Percentiles rank a stretch among this genome's conserved stretches.
Evolutionary conservation across 2,888 invertebrate species (phyloP).

Genomic region (Pseudeuparius sepicola): DNA sequence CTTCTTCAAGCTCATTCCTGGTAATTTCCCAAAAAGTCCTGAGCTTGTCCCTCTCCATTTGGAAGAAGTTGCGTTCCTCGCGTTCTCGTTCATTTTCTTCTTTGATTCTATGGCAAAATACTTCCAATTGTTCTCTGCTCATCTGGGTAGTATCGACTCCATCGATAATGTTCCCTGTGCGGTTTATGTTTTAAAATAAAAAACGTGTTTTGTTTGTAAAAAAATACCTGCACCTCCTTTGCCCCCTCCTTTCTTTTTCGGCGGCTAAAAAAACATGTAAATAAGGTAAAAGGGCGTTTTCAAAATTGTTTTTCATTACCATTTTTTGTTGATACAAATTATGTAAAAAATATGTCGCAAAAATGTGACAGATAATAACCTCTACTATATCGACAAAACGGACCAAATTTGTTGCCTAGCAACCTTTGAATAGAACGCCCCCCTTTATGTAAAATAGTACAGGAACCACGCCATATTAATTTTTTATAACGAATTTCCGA

Average conservation of each 20-base stretch:
- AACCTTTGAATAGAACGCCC: too few relatives aligned
- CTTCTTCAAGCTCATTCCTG: slow-evolving; percentile 78
- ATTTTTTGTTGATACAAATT: too few relatives aligned
- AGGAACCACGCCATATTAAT: too few relatives aligned
- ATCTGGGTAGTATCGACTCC: slow-evolving; percentile 87
- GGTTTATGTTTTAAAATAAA: neutral
- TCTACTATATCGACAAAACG: too few relatives aligned
- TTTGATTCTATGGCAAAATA: slow-evolving; percentile 73
- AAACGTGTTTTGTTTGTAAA: slow-evolving; percentile 1
- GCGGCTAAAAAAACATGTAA: slow-evolving; percentile 28
- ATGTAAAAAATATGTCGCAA: too few relatives aligned
- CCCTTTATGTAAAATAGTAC: too few relatives aligned
- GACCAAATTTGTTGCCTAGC: too few relatives aligned
- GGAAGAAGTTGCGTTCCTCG: slow-evolving; percentile 92
- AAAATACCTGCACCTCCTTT: slow-evolving; percentile 23
- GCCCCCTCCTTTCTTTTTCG: slow-evolving; percentile 31
- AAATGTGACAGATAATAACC: too few relatives aligned
- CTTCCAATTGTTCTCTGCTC: slow-evolving; percentile 86
- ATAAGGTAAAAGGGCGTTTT: neutral
- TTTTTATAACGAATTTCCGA: too few relatives aligned
- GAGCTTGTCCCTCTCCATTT: slow-evolving; percentile 88
- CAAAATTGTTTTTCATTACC: too few relatives aligned
- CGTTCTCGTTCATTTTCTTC: slow-evolving; percentile 89
- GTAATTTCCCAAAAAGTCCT: slow-evolving; percentile 95
- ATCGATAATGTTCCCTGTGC: slow-evolving; percentile 52